Evolutionary conservation across 2,797 vertebrate species (phyloP), one percentile per base, ranked within the genome.

Genomic region (Malacoraja senta): DNA sequence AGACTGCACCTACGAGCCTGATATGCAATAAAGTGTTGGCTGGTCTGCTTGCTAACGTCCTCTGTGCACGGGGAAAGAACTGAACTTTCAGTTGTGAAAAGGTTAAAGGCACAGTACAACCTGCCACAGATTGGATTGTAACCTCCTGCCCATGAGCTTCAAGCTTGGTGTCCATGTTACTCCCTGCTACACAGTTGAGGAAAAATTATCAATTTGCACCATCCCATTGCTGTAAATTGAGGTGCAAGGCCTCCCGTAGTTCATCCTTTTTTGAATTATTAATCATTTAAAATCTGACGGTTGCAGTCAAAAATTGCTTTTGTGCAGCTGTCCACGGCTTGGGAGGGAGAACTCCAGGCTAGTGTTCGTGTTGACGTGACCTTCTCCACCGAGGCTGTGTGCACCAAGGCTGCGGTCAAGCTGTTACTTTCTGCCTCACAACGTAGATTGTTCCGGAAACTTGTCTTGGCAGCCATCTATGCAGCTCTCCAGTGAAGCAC

Each of bases 41-140:
- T 91, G 90, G 90, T 38, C 71, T 44, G 71, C 68, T 72, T 29
- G 65, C 38, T 10, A 53, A 26, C 32, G 38, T 38, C 10, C 65
- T 26, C 88, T 91, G 71, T 26, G 68, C 68, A 91, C 88, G 71
- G 88, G 88, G 44, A 35, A 74, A 72, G 88, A 71, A 91, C 88
- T 72, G 88, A 72, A 72, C 71, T 74, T 26, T 44, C 68, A 44
- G 32, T 53, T 44, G 68, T 29, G 26, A 21, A 74, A 53, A 44
- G 32, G 71, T 72, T 88, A 88, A 88, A 65, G 65, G 84, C 61
- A 63, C 53, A 61, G 81, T 84, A 58, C 81, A 63, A 86, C 26
- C 83, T 61, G 24, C 4, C 80, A 58, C 44, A 29, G 24, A 21
- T 58, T 61, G 29, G 29, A 61, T 58, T 53, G 24, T 83, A 29